Conservation (phyloP, 2,113 vertebrate species). For the Penelope pileata region DNA sequence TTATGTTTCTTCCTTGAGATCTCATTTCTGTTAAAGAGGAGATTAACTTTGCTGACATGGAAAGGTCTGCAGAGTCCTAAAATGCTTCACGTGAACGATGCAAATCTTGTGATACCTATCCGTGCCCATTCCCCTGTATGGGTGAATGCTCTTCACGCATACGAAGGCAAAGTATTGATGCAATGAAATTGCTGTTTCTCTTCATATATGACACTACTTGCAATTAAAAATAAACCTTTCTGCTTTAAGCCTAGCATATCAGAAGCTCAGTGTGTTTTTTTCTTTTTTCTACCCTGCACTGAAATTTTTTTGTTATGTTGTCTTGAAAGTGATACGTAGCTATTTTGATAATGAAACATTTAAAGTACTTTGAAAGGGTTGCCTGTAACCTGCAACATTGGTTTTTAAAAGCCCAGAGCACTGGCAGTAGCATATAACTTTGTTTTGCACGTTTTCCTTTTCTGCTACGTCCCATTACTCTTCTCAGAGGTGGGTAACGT, state of each 20-base stretch:
- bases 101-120: background rate
- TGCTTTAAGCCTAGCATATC: background rate
- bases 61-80: background rate
- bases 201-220: background rate
- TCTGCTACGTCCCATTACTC: background rate
- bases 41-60: background rate
- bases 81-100: background rate
- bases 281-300: background rate
- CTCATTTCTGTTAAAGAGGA: background rate
- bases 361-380: background rate
- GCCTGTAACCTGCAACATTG: background rate
- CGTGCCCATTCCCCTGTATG: background rate
- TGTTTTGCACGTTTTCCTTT: background rate
- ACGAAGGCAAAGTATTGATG: background rate
- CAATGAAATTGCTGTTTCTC: background rate
- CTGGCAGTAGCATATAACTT: background rate
- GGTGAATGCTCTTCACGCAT: background rate
- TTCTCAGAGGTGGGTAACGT: background rate
- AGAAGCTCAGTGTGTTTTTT: background rate
- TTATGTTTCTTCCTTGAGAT: background rate
- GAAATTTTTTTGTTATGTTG: background rate
- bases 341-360: conserved; percentile 17
- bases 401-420: background rate
- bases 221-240: background rate
- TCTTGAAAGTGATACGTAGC: background rate